Evolutionary conservation across 2,113 vertebrate species (phyloP), one percentile per base, ranked within the genome.

Genomic region (Catharus minimus): DNA sequence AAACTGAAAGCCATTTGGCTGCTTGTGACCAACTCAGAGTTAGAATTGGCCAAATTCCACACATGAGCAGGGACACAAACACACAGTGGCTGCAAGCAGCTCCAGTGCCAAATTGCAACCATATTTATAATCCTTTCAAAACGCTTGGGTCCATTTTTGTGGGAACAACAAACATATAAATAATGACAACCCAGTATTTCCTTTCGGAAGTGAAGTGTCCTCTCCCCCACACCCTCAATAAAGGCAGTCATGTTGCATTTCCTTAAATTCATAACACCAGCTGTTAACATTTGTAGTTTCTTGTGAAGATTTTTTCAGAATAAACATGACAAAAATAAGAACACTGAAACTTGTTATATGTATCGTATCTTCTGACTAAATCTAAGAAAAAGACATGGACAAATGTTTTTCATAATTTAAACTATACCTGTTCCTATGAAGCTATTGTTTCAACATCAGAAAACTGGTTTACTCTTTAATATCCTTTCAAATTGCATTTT

Each of bases 41-140:
- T 93, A 53, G 6, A 93, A 84, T 61, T 97, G 97, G 97, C 95
- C 87, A 94, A 86, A 83, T 91, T 94, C 93, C 90, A 92, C 76
- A 89, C 72, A 85, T 0, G 1, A 89, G 75, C 75, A 58, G 47
- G 73, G 87, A 82, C 43, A 75, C 26, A 67, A 49, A 76, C 62
- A 58, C 79, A 76, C 77, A 82, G 86, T 7, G 73, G 36, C 55
- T 80, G 66, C 88, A 93, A 55, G 61, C 68, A 71, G 58, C 90
- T 92, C 83, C 18, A 78, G 95, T 88, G 93, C 94, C 58, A 94
- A 88, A 97, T 96, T 95, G 96, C 85, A 97, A 95, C 94, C 93
- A 97, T 96, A 98, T 98, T 96, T 97, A 95, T 97, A 97, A 97
- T 97, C 96, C 84, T 95, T 94, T 94, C 93, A 97, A 92, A 96